A percentile compares a stretch with the other conserved stretches of the same genome.
Evolutionary conservation across 2,113 vertebrate genomes (phyloP).

Genomic region (Apistogramma diplotaenia): DNA sequence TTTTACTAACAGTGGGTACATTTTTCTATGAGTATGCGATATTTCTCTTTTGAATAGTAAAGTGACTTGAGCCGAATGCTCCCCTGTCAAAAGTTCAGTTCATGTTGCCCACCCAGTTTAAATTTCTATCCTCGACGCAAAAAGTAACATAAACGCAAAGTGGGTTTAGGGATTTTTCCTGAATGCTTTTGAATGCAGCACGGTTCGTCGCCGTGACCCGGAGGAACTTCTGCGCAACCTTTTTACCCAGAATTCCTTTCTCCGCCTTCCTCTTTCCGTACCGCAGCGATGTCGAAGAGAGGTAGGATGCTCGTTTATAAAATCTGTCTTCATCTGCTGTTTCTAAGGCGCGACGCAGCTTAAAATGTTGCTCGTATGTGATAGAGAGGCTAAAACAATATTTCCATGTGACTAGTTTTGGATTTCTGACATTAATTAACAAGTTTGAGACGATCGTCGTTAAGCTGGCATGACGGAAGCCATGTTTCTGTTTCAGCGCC

Average conservation of each 20-base stretch:
- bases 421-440: rapidly evolving
- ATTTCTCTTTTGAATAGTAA: too few species aligned
- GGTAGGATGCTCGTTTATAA: constrained; percentile 52
- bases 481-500: constrained; percentile 44
- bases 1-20: too few species aligned
- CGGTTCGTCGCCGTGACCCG: constrained; percentile 13
- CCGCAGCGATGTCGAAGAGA: constrained; percentile 82
- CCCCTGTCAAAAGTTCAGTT: too few species aligned
- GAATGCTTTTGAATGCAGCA: not conserved
- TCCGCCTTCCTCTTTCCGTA: constrained; percentile 69
- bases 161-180: not conserved
- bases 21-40: too few species aligned
- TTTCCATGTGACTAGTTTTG: not conserved
- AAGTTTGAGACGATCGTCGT: not conserved
- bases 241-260: constrained; percentile 72
- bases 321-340: constrained; percentile 58
- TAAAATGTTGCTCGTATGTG: not conserved
- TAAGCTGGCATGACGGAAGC: constrained; percentile 13
- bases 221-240: constrained; percentile 45
- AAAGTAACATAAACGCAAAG: not conserved
- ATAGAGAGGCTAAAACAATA: rapidly evolving
- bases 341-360: not conserved
- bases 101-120: not conserved
- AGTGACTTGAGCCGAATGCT: too few species aligned
- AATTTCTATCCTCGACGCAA: not conserved